Conservation (phyloP, 2,113 vertebrate genomes). For the Atherinomorus stipes region DNA sequence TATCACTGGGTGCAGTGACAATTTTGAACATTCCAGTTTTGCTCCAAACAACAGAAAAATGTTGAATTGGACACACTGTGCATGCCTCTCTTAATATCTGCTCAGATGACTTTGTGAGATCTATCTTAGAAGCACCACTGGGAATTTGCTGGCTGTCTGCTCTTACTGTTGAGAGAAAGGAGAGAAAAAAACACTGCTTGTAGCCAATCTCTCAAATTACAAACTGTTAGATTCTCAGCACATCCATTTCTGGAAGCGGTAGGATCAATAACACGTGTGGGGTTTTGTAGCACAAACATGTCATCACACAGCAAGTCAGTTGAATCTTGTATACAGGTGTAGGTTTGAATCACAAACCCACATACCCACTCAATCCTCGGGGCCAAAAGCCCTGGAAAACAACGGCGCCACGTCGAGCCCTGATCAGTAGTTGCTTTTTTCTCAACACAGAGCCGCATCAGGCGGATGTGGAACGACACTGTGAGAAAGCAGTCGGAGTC, state of each 20-base stretch:
- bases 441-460: conserved; percentile 93
- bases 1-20: neutral
- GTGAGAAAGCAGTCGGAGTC: conserved; percentile 99
- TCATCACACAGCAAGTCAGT: conserved; percentile 33
- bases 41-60: neutral
- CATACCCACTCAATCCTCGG: conserved; percentile 32
- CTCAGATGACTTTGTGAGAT: conserved; percentile 25
- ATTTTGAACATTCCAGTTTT: neutral
- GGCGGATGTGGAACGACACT: conserved; percentile 99
- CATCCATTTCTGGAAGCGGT: conserved; percentile 34
- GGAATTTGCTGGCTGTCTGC: conserved; percentile 21
- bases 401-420: conserved; percentile 46
- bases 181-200: conserved; percentile 9
- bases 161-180: conserved; percentile 12
- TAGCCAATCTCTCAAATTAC: conserved; percentile 45
- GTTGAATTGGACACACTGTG: neutral
- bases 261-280: conserved; percentile 36
- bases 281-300: conserved; percentile 24
- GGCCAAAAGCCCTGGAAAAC: conserved; percentile 37
- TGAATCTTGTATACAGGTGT: conserved; percentile 4
- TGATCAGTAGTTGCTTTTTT: conserved; percentile 68
- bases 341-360: conserved; percentile 36
- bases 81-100: conserved; percentile 22
- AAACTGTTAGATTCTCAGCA: conserved; percentile 20
- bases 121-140: conserved; percentile 36